Evolutionary conservation across 2,888 invertebrate genomes (phyloP), one percentile per base, ranked within the genome.

Genomic region (Conistra vaccinii): DNA sequence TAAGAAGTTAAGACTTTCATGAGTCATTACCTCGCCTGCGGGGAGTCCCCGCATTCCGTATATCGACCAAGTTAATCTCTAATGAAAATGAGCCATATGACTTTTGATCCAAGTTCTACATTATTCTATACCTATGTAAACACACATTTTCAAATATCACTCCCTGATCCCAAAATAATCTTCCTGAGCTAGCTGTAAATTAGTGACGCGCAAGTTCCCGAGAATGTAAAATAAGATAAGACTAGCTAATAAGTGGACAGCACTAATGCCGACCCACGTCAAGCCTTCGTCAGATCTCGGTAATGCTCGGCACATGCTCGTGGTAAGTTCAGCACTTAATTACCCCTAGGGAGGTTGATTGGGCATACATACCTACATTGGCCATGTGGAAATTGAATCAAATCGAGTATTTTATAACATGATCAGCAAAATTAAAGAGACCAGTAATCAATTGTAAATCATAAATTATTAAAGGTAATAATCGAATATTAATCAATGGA

Each of bases 251-350:
- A 80, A 79, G 76, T 67, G 71, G 82, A 69, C 86, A 76, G 65
- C 74, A 26, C 70, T 70, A 81, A 76, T 67, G 55, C 60, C 48
- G 78, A 89, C 89, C 89, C 87, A 69, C 71, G 84, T 89, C 89
- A 83, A n/a, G 61, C 85, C 84, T 84, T 75, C 83, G 83, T 85
- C 89, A 87, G 73, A 35, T 63, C n/a, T 71, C 77, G 55, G 78
- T 68, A 62, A 80, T 62, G 35, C 73, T 80, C 72, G 76, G 61
- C 73, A 35, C 51, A 60, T 53, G 81, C 51, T 82, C 84, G 65
- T 62, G 71, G 61, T 67, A 69, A 83, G 82, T 86, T 89, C 89
- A 85, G 77, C 80, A 85, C 87, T 82, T 89, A 86, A 86, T 84
- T 82, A 82, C 73, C 79, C 75, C 35, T 39, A n/a, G 65, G 45